Evolutionary conservation across 2,888 invertebrate genomes (phyloP), one percentile per base, ranked within the genome.

Genomic region (Oscheius myriophilus): DNA sequence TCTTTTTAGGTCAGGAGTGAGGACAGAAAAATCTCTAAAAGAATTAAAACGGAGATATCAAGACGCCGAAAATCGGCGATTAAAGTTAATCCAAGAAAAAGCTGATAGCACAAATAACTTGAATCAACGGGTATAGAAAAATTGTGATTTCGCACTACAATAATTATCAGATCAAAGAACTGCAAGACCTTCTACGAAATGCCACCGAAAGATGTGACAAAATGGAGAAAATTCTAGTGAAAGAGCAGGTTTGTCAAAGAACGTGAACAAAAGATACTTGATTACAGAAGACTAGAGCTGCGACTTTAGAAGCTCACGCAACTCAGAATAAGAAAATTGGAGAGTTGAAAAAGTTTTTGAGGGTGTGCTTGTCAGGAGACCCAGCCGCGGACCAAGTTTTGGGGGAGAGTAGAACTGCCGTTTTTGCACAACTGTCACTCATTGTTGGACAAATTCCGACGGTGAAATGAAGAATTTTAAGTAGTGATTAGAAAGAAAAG

Each of bases 401-500:
- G 16, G 61, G 61, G 12, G 61, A 61, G 39, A 61, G 61, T 46
- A 25, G 61, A 9, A 46, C 61, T n/a, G 61, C 61, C 33, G 26
- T 61, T 23, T 61, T 61, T 33, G 49, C 49, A 6, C 61, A 61
- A 25, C 39, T 61, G 21, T 21, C 61, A 1, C 18, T 61, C 1
- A 61, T 61, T 45, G 49, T 61, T 11, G 49, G 61, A n/a, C 61
- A 61, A n/a, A 61, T 61, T 18, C 51, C 54, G 6, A 55, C 46
- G 9, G 39, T 63, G 42, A 55, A 61, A 49, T 61, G 49, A 61
- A 49, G 43, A 55, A 4, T 11, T n/a, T 9, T 3, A 9, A 59
- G 70, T 87, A 6, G 3, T 3, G 9, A 33, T 3, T 33, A 33
- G 9, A 33, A 33, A 9, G 33, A 9, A 33, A 9, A 33, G 33